Evolutionary conservation across 2,888 invertebrate genomes (phyloP).

Genomic region (Actias luna): DNA sequence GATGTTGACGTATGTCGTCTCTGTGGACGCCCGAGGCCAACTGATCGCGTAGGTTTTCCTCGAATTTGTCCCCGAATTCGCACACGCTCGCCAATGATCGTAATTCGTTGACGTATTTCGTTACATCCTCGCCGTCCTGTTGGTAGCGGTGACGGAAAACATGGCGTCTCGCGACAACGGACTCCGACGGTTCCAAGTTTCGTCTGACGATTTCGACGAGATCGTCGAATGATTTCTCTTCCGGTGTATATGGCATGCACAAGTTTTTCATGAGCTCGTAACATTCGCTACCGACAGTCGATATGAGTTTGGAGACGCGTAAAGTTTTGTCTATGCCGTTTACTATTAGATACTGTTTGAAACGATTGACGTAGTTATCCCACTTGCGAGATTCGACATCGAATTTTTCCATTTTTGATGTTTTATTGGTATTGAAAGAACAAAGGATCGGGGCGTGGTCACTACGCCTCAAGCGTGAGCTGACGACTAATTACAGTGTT

Average conservation of each 20-base stretch:
- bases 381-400: neutral
- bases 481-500: neutral
- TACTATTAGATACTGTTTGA: conserved; percentile 1
- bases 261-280: conserved; percentile 4
- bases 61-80: neutral
- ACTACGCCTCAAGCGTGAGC: neutral
- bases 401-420: conserved; percentile 2
- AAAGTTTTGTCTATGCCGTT: neutral
- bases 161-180: conserved; percentile 3
- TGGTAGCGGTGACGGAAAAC: conserved; percentile 7
- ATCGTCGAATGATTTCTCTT: neutral
- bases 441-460: neutral
- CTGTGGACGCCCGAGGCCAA: conserved; percentile 6
- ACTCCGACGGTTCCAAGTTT: neutral
- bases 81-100: neutral
- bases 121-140: neutral
- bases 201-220: conserved; percentile 13
- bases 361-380: conserved; percentile 2
- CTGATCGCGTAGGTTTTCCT: conserved; percentile 10
- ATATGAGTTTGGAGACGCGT: neutral
- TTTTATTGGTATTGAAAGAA: neutral
- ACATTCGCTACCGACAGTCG: neutral
- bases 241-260: neutral
- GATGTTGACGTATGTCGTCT: neutral
- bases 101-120: neutral